Base-by-base conservation (phyloP, 2,797 vertebrate species). In the Scolopax bukidnonensis region DNA sequence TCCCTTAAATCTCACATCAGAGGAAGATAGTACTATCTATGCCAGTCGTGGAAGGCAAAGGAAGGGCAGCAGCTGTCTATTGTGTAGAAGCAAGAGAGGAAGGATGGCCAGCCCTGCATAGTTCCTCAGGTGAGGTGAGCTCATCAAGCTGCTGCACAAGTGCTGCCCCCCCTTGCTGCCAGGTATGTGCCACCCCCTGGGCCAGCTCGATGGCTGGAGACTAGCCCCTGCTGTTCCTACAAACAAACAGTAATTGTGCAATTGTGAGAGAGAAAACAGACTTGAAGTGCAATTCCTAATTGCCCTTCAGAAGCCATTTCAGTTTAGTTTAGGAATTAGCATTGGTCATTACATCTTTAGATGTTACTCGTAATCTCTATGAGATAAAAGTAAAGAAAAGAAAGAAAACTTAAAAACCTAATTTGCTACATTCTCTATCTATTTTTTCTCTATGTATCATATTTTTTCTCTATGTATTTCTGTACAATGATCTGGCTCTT, bases 191-290 rank as follows among this genome's bases (percentile, higher is more conserved):
- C 32, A 2, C 6, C 1, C 4, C 47, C 63, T 36, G 30, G 5
- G 3, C n/a, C 47, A 10, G 27, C 33, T 36, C 11, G 7, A 8
- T 7, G 56, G 28, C 51, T 41, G 21, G 4, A 21, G 33, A 4
- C 38, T 4, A 13, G 36, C 45, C 50, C 23, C 80, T 50, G 10
- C 36, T 69, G 19, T 17, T 48, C 11, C 11, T 7, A 10, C 8
- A 9, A 53, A 53, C 27, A 11, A 53, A 30, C 11, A 53, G 36
- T 4, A n/a, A 18, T 3, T 6, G 9, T 3, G 43, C 3, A 33
- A 17, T 3, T 6, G 9, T 3, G n/a, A n/a, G 19, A 54, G 30
- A 43, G 57, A 4, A 20, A 47, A 12, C 23, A 5, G 1, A 10
- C 45, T 47, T 20, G 20, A n/a, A 51, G 10, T 7, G 30, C 30